These are phyloP conservation scores for Cantharis rustica DNA, from an alignment of 2,888 invertebrate genomes.

Conservation along the genomic window DNA sequence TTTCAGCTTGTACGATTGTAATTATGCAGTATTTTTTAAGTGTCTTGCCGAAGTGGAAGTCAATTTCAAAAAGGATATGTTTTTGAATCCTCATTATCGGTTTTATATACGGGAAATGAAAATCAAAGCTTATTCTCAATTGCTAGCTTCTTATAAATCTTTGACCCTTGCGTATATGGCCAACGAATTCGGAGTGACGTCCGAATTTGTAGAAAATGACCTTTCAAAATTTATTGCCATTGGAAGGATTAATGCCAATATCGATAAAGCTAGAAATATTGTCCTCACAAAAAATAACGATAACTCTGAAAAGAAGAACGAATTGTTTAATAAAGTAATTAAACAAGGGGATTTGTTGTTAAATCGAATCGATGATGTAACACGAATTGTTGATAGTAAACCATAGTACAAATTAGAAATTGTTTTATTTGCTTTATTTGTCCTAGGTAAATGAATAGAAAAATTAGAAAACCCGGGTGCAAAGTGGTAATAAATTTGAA, in stretches of 20 bases:
- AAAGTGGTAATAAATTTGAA: too few relatives aligned
- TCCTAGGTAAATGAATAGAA: too few relatives aligned
- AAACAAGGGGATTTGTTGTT: constrained; percentile 74
- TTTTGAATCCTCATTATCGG: constrained; percentile 67
- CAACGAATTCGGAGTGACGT: constrained; percentile 69
- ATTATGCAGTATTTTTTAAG: constrained; percentile 70
- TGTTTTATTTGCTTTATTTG: neutral
- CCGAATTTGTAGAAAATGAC: constrained; percentile 68
- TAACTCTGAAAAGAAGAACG: constrained; percentile 39
- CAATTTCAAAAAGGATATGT: constrained; percentile 65
- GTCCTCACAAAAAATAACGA: constrained; percentile 60
- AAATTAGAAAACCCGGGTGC: too few relatives aligned
- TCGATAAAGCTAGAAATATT: constrained; percentile 66
- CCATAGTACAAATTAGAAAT: neutral
- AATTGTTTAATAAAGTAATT: constrained; percentile 67
- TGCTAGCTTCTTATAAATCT: constrained; percentile 71
- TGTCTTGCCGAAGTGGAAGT: constrained; percentile 53
- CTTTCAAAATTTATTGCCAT: constrained; percentile 63
- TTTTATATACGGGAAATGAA: constrained; percentile 75
- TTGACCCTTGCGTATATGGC: constrained; percentile 72
- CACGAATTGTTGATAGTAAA: constrained; percentile 66
- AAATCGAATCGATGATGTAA: constrained; percentile 73
- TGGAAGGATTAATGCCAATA: constrained; percentile 71
- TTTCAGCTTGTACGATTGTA: constrained; percentile 68
- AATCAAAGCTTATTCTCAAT: constrained; percentile 71